Evolutionary conservation across 2,113 vertebrate genomes (phyloP).

Genomic region (Hystrix brachyura): DNA sequence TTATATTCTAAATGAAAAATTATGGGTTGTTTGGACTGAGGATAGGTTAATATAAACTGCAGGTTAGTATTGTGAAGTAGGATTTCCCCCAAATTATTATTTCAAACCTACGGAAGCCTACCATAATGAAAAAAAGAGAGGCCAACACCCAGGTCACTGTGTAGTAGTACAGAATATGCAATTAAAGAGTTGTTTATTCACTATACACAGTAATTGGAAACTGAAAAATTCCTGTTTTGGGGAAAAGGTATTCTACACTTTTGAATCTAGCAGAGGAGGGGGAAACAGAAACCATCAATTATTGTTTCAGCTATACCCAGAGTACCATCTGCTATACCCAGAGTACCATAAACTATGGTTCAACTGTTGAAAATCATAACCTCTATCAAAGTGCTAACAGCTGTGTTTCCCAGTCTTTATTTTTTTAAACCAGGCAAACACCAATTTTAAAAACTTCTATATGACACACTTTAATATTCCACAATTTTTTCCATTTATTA

Average conservation of each 20-base stretch:
- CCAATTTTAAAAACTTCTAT: conserved; percentile 37
- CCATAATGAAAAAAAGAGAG: conserved; percentile 38
- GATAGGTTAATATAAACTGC: conserved; percentile 59
- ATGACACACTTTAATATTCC: conserved; percentile 54
- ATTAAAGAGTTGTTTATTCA: conserved; percentile 69
- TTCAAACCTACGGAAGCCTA: conserved; percentile 61
- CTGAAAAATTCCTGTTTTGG: conserved; percentile 65
- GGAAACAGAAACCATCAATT: conserved; percentile 80
- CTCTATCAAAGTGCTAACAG: conserved; percentile 83
- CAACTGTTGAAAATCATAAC: conserved; percentile 86
- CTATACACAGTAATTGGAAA: conserved; percentile 73
- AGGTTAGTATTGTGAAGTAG: conserved; percentile 63
- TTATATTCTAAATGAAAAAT: conserved; percentile 70
- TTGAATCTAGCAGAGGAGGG: conserved; percentile 68
- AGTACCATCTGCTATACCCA: conserved; percentile 76
- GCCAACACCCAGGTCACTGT: conserved; percentile 63
- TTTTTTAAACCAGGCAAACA: conserved; percentile 62
- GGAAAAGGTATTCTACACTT: conserved; percentile 77
- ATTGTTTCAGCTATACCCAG: conserved; percentile 77
- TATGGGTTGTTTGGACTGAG: conserved; percentile 58
- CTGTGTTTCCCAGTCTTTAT: conserved; percentile 76
- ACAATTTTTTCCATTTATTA: conserved; percentile 50
- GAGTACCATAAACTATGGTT: conserved; percentile 86
- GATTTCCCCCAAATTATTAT: conserved; percentile 53
- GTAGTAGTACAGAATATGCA: conserved; percentile 57